Base-by-base conservation (phyloP, 2,888 invertebrate genomes). In the Xanthia togata region DNA sequence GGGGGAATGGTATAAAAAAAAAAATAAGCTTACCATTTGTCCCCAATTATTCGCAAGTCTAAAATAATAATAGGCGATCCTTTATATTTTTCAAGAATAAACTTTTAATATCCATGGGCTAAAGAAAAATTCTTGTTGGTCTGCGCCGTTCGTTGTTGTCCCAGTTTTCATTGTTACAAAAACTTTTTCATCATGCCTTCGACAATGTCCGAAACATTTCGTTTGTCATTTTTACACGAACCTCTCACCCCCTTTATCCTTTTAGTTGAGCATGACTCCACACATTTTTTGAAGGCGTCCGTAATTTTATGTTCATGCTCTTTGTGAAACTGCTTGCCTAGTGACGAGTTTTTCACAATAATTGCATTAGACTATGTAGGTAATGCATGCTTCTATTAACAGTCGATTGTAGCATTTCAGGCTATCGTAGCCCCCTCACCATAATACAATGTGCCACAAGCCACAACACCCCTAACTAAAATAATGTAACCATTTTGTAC, bases 121-220 rank as follows among this genome's bases (percentile, higher is more conserved):
- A 55, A 59, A 75, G 60, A 67, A 65, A 57, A 59, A 50, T 47
- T 65, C 17, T 60, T 64, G 69, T 53, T 62, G 55, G 63, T 75
- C 57, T 57, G n/a, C 38, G 47, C 14, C 71, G 44, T 79, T 47
- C 80, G 68, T 64, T 71, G 64, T 80, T n/a, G 53, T 70, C 47
- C 76, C 53, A 71, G 57, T 80, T 84, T 83, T 72, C 73, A 78
- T 76, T 84, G 75, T 77, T 44, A 44, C 44, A 12, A 50, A 79
- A 84, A 84, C 76, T 87, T 84, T 80, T 71, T 63, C 73, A 77
- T 80, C 70, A 69, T 73, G 68, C 68, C 64, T 60, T 74, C 68
- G 72, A 68, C 79, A 70, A 68, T 75, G 79, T 73, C 73, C 69
- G 62, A 69, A 87, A 73, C 59, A 82, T 76, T 82, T 70, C 76